phyloP scores from a whole-genome alignment of 2,888 invertebrate genomes.

The Agrotis exclamationis region DNA sequence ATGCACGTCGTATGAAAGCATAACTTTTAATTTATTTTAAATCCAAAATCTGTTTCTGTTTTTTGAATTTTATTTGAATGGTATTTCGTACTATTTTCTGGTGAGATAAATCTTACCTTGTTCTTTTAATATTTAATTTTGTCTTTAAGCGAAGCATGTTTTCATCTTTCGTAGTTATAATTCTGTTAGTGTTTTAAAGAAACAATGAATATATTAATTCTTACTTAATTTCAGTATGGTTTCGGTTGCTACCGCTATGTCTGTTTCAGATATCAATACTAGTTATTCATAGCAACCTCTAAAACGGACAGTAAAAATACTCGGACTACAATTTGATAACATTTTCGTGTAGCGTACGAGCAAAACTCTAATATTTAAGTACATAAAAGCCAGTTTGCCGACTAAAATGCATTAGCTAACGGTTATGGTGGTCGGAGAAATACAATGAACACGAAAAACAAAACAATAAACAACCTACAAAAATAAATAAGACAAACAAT shows the following conservation, averaged over 20 bases:
- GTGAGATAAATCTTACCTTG: too few relatives aligned
- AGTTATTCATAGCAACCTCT: too few relatives aligned
- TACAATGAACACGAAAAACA: too few relatives aligned
- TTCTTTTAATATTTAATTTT: too few relatives aligned
- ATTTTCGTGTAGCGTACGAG: neutral
- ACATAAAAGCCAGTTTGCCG: constrained; percentile 29
- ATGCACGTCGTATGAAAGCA: neutral
- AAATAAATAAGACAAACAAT: too few relatives aligned
- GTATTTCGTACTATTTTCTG: too few relatives aligned
- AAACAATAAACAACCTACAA: too few relatives aligned
- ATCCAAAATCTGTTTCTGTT: neutral
- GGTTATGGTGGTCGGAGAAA: constrained; percentile 23
- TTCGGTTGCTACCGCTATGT: neutral
- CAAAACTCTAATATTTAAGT: constrained; percentile 6
- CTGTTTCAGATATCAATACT: too few relatives aligned
- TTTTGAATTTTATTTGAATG: neutral
- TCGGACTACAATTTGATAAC: neutral
- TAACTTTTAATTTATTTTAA: constrained; percentile 27
- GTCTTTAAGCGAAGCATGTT: too few relatives aligned
- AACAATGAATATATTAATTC: too few relatives aligned
- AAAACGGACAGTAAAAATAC: neutral
- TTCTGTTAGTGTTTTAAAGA: too few relatives aligned
- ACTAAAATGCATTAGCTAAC: constrained; percentile 47
- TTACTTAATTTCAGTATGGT: too few relatives aligned
- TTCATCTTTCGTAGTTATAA: neutral